Evolutionary conservation across 1,140 invertebrate genomes (phyloP), one percentile per base, ranked within the genome.

Genomic region (Trissolcus basalis): DNA sequence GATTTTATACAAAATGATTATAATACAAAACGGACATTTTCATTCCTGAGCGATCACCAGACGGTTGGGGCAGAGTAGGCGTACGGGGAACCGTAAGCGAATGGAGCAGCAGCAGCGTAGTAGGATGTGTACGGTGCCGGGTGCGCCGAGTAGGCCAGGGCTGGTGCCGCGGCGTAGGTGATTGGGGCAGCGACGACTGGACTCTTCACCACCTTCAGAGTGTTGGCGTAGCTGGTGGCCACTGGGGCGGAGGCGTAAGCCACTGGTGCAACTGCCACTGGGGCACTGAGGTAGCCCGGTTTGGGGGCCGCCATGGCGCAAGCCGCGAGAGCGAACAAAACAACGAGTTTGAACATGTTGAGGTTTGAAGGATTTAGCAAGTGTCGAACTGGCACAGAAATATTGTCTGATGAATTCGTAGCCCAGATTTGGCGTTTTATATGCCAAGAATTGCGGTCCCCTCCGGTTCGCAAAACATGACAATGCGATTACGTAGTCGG

Each of bases 251-350:
- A 4, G 11, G 56, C 67, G 41, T 27, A 27, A 3, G 60, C 32
- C 4, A 53, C 11, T 14, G 48, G 49, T 0, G 54, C 48, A 0
- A 55, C 19, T 11, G 48, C 44, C 15, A 65, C 15, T 0, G 53
- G 8, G 19, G 54, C 14, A 35, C 43, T 68, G 75, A 6, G 58
- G 68, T 10, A 44, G 72, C 47, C 69, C 69, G 51, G 48, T 60
- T 32, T 65, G 64, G 48, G 72, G 76, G 9, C 56, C 80, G 83
- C 6, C 76, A 77, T 27, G 11, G 80, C 81, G 44, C 78, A 83
- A 27, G 81, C 81, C 47, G 81, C 63, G 12, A 68, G 35, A 43
- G 77, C 79, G 36, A 82, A 27, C 16, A 53, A 14, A 7, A 48
- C 41, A 8, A 53, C n/a, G 0, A 16, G 39, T 44, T 68, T 68